Evolutionary conservation across 2,797 vertebrate species (phyloP).

Genomic region (Tokudaia tokunoshimensis): DNA sequence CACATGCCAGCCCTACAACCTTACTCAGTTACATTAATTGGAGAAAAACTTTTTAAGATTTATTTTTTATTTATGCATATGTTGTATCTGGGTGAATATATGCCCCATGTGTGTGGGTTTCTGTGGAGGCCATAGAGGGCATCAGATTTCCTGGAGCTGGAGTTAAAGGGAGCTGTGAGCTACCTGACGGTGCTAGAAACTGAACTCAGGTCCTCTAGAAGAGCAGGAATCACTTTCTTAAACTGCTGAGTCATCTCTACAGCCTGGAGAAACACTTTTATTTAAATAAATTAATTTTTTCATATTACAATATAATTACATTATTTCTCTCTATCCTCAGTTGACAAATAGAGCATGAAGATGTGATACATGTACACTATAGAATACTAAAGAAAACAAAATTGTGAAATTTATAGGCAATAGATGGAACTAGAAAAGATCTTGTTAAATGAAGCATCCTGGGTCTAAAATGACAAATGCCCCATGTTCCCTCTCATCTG

Average conservation of each 20-base stretch:
- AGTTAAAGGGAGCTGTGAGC: background rate
- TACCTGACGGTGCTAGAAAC: background rate
- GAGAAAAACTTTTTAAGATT: slow-evolving; percentile 1
- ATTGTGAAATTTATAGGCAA: background rate
- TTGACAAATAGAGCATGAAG: background rate
- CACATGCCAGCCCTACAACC: background rate
- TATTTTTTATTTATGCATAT: background rate
- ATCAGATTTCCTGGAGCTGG: background rate
- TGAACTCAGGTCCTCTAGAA: background rate
- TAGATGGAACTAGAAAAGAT: background rate
- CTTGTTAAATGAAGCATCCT: background rate
- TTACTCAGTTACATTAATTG: slow-evolving; percentile 13
- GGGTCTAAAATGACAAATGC: background rate
- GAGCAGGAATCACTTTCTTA: background rate
- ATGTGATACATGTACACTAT: background rate
- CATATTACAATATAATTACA: background rate
- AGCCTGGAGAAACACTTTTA: background rate
- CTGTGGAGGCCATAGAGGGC: no score
- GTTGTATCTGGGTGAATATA: background rate
- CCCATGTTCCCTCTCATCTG: background rate
- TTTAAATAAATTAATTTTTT: slow-evolving; percentile 4
- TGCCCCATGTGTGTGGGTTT: background rate
- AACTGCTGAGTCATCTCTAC: background rate
- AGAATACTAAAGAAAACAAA: background rate
- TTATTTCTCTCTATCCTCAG: background rate